Base-by-base conservation (phyloP, 2,888 invertebrate genomes). In the Steinernema scapterisci region DNA sequence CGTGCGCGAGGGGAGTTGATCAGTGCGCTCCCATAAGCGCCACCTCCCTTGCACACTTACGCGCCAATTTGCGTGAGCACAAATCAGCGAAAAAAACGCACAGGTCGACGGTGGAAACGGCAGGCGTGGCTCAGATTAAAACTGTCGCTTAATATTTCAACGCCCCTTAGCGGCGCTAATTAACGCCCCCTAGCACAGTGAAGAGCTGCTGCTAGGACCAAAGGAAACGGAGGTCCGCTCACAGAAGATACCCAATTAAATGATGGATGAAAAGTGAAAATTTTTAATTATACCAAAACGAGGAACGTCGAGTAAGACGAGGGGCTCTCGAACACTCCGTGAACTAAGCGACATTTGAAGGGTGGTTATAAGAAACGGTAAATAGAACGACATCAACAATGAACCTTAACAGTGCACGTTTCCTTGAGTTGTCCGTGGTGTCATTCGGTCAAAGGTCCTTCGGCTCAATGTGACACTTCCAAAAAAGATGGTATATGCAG, bases 11-110 rank as follows among this genome's bases (percentile, higher is more conserved):
- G 2, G 27, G 31, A 25, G 11, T n/a, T 63, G 63, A 63, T 63
- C 63, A 27, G 31, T 63, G 63, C 63, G 63, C 11, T 63, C 63
- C 19, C 11, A 16, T 63, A 63, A 63, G 63, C 63, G 31, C 63
- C 63, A 63, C 63, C 63, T 63, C 63, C 63, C 31, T 31, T 63
- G 63, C 63, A 63, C 63, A 63, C 27, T 63, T 63, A 27, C 63
- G 63, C 38, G 6, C 38, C 38, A 48, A 25, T 63, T 63, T 63
- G 16, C 63, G 11, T 31, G 11, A 31, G 63, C 21, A 63, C 63
- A 63, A 63, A 63, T 63, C 63, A 63, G 38, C 38, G 38, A 38
- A 25, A 25, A 25, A 63, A 31, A 27, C 63, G 63, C 63, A 63
- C 63, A 63, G 63, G 63, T 63, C 27, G 27, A 13, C 27, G n/a